Percentiles rank a stretch among this genome's conserved stretches.
These are phyloP conservation scores for Drosophila sulfurigaster DNA, from an alignment of 1,140 invertebrate species.

Conservation along the genomic window DNA sequence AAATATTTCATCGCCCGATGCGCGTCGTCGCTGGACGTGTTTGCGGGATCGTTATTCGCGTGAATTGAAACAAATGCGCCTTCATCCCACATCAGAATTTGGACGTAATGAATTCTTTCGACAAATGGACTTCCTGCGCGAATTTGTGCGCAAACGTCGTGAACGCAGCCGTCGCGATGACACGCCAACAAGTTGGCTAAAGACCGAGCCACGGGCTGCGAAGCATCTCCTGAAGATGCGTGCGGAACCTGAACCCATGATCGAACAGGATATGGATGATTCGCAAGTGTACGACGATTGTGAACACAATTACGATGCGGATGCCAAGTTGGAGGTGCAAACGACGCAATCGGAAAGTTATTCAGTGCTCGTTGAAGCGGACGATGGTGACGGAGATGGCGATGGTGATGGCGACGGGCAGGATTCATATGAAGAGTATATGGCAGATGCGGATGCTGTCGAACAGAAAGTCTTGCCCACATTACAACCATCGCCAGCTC, in stretches of 20 bases:
- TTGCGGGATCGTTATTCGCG: constrained; percentile 74
- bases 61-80: constrained; percentile 70
- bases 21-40: constrained; percentile 74
- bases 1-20: constrained; percentile 64
- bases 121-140: constrained; percentile 77
- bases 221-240: constrained; percentile 25
- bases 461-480: constrained; percentile 50
- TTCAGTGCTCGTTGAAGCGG: constrained; percentile 67
- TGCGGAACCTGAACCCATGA: constrained; percentile 34
- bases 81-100: constrained; percentile 71
- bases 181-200: constrained; percentile 59
- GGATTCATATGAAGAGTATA: constrained; percentile 60
- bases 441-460: constrained; percentile 37
- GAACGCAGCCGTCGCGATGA: constrained; percentile 64
- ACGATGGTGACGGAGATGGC: constrained; percentile 54
- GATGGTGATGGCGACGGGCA: constrained; percentile 34
- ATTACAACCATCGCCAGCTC: constrained; percentile 32
- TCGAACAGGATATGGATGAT: constrained; percentile 54
- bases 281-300: constrained; percentile 61
- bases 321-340: constrained; percentile 61
- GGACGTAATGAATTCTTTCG: constrained; percentile 75
- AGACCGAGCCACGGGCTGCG: constrained; percentile 37
- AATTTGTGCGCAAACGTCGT: constrained; percentile 71
- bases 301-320: constrained; percentile 61
- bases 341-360: constrained; percentile 69